Conservation (phyloP, 2,797 vertebrate genomes). For the Poecilia wingei region DNA sequence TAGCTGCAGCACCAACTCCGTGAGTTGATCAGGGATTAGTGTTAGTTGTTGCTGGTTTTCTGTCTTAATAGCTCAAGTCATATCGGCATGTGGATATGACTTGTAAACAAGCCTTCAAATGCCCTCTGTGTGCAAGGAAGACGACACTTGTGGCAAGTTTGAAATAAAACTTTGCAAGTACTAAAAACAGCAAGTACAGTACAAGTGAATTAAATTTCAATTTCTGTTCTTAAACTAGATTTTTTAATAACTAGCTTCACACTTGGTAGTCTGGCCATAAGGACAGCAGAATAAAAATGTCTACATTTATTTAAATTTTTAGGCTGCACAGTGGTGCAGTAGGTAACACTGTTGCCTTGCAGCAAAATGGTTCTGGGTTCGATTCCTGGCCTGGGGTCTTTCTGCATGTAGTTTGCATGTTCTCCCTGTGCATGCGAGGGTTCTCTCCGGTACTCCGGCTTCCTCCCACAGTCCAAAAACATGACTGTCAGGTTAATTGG, state of each 20-base stretch:
- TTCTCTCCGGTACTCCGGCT: too few species aligned
- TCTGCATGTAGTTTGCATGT: too few species aligned
- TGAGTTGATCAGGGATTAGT: conserved; percentile 50
- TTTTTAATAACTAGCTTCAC: not conserved
- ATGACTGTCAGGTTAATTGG: too few species aligned
- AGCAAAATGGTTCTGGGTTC: too few species aligned
- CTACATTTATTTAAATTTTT: too few species aligned
- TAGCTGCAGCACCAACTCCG: conserved; percentile 49
- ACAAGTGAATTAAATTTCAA: not conserved
- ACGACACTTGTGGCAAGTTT: not conserved
- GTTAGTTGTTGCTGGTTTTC: conserved; percentile 49
- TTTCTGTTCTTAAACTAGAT: not conserved
- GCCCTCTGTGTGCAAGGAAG: not conserved
- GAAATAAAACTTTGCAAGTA: not conserved
- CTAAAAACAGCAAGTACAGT: not conserved
- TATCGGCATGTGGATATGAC: not conserved
- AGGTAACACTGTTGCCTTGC: too few species aligned
- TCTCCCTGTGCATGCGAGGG: too few species aligned
- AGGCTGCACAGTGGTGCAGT: too few species aligned
- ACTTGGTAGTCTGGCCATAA: too few species aligned
- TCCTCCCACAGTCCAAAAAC: too few species aligned
- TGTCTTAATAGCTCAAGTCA: conserved; percentile 29
- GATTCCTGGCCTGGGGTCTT: too few species aligned
- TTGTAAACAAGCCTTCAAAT: conserved; percentile 2
- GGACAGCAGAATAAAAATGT: too few species aligned